These are phyloP conservation scores for Apocrypta bakeri DNA, from an alignment of 1,140 invertebrate genomes.

Conservation along the genomic window DNA sequence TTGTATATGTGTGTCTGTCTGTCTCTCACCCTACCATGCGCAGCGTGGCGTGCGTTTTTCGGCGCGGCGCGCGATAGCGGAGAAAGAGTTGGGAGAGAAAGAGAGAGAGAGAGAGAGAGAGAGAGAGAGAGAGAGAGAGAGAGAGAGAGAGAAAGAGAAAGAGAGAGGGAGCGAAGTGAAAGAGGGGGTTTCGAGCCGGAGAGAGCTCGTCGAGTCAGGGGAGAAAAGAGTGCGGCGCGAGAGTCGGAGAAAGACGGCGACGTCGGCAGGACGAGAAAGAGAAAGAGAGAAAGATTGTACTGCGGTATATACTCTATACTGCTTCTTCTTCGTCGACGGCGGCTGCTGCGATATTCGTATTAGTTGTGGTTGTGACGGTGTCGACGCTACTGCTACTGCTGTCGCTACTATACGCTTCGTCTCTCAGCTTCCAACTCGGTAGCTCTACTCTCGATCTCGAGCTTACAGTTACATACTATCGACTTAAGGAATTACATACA, in stretches of 20 bases:
- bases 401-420: background rate
- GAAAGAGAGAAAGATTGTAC: background rate
- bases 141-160: background rate
- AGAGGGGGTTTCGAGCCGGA: slow-evolving; percentile 13
- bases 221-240: slow-evolving; percentile 36
- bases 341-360: slow-evolving; percentile 38
- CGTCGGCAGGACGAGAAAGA: slow-evolving; percentile 31
- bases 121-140: slow-evolving; percentile 8
- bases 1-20: background rate
- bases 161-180: slow-evolving; percentile 36
- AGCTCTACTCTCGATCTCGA: background rate
- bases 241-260: slow-evolving; percentile 36
- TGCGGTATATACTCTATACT: background rate
- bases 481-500: background rate
- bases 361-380: slow-evolving; percentile 51
- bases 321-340: slow-evolving; percentile 37
- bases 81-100: slow-evolving; percentile 31
- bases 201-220: slow-evolving; percentile 42
- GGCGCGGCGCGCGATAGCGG: slow-evolving; percentile 42
- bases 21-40: background rate
- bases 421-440: background rate
- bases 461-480: background rate
- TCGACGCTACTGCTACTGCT: slow-evolving; percentile 27
- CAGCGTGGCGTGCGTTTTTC: slow-evolving; percentile 26
- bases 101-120: slow-evolving; percentile 28